phyloP scores from a whole-genome alignment of 2,797 vertebrate species.

The Neoniphon sammara region DNA sequence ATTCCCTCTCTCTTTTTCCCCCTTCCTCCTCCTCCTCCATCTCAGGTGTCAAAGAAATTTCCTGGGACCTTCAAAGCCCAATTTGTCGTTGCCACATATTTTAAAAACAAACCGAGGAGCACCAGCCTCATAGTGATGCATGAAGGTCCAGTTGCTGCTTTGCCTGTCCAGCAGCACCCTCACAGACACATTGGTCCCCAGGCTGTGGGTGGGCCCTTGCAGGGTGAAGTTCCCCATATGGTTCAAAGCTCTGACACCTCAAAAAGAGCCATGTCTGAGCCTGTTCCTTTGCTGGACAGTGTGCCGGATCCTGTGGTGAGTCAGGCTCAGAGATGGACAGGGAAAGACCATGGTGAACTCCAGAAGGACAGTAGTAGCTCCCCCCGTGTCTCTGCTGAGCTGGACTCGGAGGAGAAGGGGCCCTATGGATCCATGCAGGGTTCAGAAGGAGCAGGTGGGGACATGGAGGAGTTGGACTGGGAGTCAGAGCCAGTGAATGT shows the following conservation, averaged over 20 bases:
- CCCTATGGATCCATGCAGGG: conserved; percentile 16
- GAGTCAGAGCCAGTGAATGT: conserved; percentile 10
- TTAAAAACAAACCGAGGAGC: conserved; percentile 22
- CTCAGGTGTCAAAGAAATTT: conserved; percentile 31
- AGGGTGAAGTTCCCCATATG: conserved; percentile 39
- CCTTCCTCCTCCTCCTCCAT: conserved; percentile 5
- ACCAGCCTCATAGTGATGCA: conserved; percentile 37
- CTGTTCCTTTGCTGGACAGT: conserved; percentile 33
- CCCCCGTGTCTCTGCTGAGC: background rate
- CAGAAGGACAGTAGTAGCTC: conserved; percentile 25
- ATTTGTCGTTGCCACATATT: too few relatives aligned
- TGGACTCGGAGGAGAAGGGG: conserved; percentile 38
- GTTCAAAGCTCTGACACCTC: conserved; percentile 20
- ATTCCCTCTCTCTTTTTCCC: background rate
- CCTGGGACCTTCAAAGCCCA: background rate
- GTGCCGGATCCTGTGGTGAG: conserved; percentile 3
- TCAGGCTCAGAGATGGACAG: conserved; percentile 13
- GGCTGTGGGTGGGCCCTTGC: conserved; percentile 43
- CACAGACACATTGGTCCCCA: conserved; percentile 37
- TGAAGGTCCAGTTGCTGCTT: conserved; percentile 36
- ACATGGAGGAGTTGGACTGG: conserved; percentile 19
- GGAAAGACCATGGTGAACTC: conserved; percentile 15
- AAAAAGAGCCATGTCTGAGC: conserved; percentile 60
- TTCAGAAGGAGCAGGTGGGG: conserved; percentile 31
- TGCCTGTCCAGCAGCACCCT: conserved; percentile 39